Conservation (phyloP, 2,113 vertebrate species). For the Gracilinanus agilis region DNA sequence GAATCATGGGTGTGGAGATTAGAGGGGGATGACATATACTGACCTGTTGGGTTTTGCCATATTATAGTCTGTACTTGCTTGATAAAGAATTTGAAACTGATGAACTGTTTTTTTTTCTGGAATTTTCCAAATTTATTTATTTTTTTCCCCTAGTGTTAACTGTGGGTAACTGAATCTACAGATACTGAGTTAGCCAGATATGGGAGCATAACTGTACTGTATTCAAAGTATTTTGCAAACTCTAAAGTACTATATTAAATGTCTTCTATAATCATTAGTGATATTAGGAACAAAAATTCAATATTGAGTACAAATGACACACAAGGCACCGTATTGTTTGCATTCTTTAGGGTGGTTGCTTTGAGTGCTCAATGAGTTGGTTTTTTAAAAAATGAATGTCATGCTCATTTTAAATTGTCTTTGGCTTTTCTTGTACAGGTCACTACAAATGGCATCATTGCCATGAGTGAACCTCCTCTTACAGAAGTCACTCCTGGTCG, state of each 20-base stretch:
- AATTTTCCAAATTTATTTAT: too few relatives aligned
- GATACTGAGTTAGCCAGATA: too few relatives aligned
- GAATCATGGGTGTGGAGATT: too few relatives aligned
- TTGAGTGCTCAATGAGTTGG: neutral
- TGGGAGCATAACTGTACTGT: neutral
- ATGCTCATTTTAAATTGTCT: neutral
- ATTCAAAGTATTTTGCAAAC: neutral
- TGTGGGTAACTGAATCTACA: too few relatives aligned
- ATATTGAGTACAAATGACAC: neutral
- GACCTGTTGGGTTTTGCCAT: too few relatives aligned
- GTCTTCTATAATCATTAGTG: neutral
- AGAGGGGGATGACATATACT: too few relatives aligned
- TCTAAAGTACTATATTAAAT: neutral
- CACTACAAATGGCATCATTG: slow-evolving; percentile 93
- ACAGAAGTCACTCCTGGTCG: slow-evolving; percentile 87
- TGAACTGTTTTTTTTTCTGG: too few relatives aligned
- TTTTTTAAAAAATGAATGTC: neutral
- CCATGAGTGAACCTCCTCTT: slow-evolving; percentile 85
- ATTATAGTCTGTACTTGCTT: too few relatives aligned
- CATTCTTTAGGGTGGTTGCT: neutral
- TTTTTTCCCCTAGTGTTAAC: too few relatives aligned
- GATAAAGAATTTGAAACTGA: too few relatives aligned
- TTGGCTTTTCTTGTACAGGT: slow-evolving; percentile 82
- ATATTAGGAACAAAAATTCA: neutral
- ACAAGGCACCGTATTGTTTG: neutral